Conservation (phyloP, 2,797 vertebrate genomes). For the Tolypeutes matacus region DNA sequence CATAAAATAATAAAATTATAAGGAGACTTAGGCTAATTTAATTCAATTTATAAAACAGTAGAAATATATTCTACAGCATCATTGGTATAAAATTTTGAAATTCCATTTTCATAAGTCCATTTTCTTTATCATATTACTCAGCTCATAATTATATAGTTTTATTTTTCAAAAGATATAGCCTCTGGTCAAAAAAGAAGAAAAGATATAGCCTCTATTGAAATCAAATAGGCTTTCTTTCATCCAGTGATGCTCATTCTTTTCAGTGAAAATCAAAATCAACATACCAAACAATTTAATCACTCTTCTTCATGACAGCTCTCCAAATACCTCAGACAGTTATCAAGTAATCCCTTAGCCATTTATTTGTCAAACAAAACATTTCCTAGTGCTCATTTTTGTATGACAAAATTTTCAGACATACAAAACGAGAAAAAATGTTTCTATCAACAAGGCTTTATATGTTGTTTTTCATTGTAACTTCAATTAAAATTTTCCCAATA, state of each 20-base stretch:
- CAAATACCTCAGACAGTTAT: not conserved
- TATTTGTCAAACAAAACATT: not conserved
- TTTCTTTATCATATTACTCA: not conserved
- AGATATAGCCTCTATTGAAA: conserved; percentile 11
- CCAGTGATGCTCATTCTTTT: not conserved
- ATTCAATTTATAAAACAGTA: not conserved
- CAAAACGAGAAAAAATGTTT: not conserved
- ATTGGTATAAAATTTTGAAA: not conserved
- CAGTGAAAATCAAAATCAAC: conserved; percentile 45
- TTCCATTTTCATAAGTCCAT: not conserved
- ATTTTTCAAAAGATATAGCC: not conserved
- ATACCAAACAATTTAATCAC: not conserved
- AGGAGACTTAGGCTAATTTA: not conserved
- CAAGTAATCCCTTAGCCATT: not conserved
- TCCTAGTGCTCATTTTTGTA: not conserved
- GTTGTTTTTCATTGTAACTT: not conserved
- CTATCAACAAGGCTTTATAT: not conserved
- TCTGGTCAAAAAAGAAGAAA: not conserved
- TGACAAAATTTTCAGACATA: conserved; percentile 1
- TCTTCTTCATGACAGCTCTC: not conserved
- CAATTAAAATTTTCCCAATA: not conserved
- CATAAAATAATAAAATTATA: not conserved
- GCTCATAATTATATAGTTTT: not conserved
- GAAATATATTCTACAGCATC: conserved; percentile 14
- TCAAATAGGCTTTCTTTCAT: not conserved